phyloP scores from a whole-genome alignment of 2,888 invertebrate species.

The Acronicta psi region DNA sequence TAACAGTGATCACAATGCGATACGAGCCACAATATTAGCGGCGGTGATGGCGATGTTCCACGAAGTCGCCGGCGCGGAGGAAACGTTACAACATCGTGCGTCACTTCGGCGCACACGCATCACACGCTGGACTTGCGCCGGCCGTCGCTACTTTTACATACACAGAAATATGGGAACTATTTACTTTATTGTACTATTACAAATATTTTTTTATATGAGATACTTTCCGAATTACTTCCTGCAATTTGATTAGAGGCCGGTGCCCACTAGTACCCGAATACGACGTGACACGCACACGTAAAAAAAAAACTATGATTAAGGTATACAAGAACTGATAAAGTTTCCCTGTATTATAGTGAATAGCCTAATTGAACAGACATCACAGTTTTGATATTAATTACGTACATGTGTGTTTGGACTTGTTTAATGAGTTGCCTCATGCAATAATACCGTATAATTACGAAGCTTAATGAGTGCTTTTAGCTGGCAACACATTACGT shows the following conservation, averaged over 20 bases:
- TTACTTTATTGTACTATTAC: not conserved
- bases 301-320: too few species aligned
- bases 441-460: constrained; percentile 52
- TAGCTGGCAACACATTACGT: constrained; percentile 37
- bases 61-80: constrained; percentile 40
- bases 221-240: not conserved
- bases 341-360: not conserved
- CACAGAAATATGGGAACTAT: constrained; percentile 2
- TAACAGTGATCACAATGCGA: constrained; percentile 56
- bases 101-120: constrained; percentile 39
- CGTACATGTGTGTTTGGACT: constrained; percentile 23
- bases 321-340: too few species aligned
- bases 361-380: constrained; percentile 8
- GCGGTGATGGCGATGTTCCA: constrained; percentile 42
- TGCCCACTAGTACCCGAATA: too few species aligned
- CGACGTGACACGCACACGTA: too few species aligned
- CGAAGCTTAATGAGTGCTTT: constrained; percentile 55
- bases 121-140: constrained; percentile 9
- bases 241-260: too few species aligned
- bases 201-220: not conserved
- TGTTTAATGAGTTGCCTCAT: constrained; percentile 43
- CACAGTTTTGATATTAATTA: constrained; percentile 20
- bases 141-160: constrained; percentile 11
- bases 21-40: constrained; percentile 50
- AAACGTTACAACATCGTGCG: constrained; percentile 55